Base-by-base conservation (phyloP, 30 jellyfish, hydroid and myxozoan genomes). In the Pseudorhiza aurosa region DNA sequence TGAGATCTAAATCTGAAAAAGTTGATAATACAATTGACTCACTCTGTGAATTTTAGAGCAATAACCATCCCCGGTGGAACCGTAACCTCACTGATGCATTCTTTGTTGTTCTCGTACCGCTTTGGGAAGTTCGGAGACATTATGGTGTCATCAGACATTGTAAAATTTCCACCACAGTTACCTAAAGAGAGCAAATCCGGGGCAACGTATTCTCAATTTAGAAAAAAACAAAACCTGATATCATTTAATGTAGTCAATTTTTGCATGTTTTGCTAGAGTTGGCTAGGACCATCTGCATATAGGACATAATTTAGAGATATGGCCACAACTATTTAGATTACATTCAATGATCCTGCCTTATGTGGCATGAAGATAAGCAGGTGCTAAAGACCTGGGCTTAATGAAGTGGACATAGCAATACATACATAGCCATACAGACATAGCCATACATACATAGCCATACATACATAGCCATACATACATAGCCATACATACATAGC, bases 151-250 rank as follows among this genome's bases (percentile, higher is more conserved):
- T 81, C 39, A 17, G 56, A 44, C 7, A 68, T 90, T 0, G 85
- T 83, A 59, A 85, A 58, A 22, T 73, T 77, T 21, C 96, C 96
- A 30, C 99, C 99, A 67, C 99, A 94, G 33, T 68, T 37, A 3
- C 89, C 99, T 87, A 62, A 4, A 57, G 56, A 22, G 15, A 11
- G 7, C 19, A 21, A 60, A 28, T 60, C 7, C 14, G 28, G 76
- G 15, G 17, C 9, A 8, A 42, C 55, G 11, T 42, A 42, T 42
- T 15, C 9, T 8, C 55, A 42, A 8, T 42, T 15, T 8, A 42
- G 17, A 17, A 8, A 42, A 42, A 42, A 42, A 42, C 55, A 9
- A 42, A 42, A 42, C 15, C 55, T 8, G 55, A 8, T 15, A 42
- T 8, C 15, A 42, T 15, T 15, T 8, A 42, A 42, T 42, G 11